Base-by-base conservation (phyloP, 2,797 vertebrate species). In the Clarias platycephalus region DNA sequence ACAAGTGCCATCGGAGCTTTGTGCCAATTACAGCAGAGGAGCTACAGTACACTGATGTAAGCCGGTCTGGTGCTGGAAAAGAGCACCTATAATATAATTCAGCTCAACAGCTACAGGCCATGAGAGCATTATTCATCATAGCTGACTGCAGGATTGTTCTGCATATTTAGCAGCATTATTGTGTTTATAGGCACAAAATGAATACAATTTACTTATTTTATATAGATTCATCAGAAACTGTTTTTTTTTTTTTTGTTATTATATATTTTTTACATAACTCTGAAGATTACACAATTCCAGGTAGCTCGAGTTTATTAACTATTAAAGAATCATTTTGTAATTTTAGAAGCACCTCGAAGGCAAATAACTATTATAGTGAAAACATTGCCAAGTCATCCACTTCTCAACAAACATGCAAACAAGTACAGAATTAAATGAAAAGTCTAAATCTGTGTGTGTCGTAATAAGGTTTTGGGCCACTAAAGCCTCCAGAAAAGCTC, bases 381-480 rank as follows among this genome's bases (percentile, higher is more conserved):
- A 44, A 80, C 7, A 49, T 53, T 80, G 13, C 6, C 60, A 44
- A 44, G 24, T 24, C 5, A 2, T 62, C 22, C 6, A 24, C 58
- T 12, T 31, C 4, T 18, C 28, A 60, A 58, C 26, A 40, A 60
- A 40, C 28, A 40, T 60, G 26, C 16, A 80, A 66, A 66, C 9
- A 24, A 66, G 62, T 12, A 40, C 64, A n/a, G 64, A 66, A 63
- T 79, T 44, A 63, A 79, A 80, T 80, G 1, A 80, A 66, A 64
- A 58, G 58, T 20, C n/a, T 31, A 58, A 4, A 57, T 60, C 28
- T 20, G n/a, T 20, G n/a, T 20, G n/a, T 28, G 7, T 58, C 53
- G 57, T 62, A 15, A 9, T 22, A 77, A 31, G 18, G 55, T 13
- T 76, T 58, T 57, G 15, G 71, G 70, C 44, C 49, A 55, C 22